These are phyloP conservation scores for Acromyrmex heyeri DNA, from an alignment of 1,140 invertebrate species.

Conservation along the genomic window DNA sequence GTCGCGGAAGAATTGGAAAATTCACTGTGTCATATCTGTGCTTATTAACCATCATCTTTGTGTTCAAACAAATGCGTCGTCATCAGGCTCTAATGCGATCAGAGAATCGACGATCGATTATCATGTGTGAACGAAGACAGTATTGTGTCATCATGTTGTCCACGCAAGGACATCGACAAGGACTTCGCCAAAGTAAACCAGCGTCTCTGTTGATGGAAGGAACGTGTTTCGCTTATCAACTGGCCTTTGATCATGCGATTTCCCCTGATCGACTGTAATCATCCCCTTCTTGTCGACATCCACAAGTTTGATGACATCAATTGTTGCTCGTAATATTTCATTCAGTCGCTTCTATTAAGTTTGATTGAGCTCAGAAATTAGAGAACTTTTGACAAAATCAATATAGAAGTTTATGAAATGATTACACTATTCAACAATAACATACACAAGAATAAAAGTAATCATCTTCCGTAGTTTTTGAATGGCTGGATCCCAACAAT, in stretches of 20 bases:
- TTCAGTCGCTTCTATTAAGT: slow-evolving; percentile 7
- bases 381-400: not conserved
- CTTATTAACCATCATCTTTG: slow-evolving; percentile 25
- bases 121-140: not conserved
- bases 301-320: slow-evolving; percentile 9
- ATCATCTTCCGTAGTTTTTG: no score
- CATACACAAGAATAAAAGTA: no score
- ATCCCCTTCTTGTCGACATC: slow-evolving; percentile 25
- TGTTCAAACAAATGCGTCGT: slow-evolving; percentile 7
- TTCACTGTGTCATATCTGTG: not conserved
- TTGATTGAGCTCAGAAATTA: not conserved
- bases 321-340: slow-evolving; percentile 9
- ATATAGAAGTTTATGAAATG: not conserved
- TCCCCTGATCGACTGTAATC: slow-evolving; percentile 51
- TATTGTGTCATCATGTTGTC: slow-evolving; percentile 38
- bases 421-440: not conserved
- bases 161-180: slow-evolving; percentile 56
- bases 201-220: slow-evolving; percentile 47
- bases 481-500: no score
- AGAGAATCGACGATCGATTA: not conserved
- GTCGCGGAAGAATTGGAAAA: slow-evolving; percentile 12
- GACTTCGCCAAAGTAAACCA: slow-evolving; percentile 25
- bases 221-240: slow-evolving; percentile 46
- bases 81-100: not conserved
- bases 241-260: slow-evolving; percentile 50